Evolutionary conservation across 2,113 vertebrate genomes (phyloP).

Genomic region (Thalassarche chlororhynchos): DNA sequence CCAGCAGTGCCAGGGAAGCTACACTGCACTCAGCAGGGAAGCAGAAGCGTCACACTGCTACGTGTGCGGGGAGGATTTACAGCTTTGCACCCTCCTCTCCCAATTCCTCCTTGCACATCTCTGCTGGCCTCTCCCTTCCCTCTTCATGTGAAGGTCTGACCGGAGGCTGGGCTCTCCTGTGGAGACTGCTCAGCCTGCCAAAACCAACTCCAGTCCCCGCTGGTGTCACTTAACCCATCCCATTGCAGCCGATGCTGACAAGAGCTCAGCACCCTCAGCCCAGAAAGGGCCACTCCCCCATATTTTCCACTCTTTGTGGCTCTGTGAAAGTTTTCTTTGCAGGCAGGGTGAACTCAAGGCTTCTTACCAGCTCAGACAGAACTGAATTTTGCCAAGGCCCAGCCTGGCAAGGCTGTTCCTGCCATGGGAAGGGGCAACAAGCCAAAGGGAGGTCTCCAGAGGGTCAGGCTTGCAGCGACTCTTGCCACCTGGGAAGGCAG

Average conservation of each 20-base stretch:
- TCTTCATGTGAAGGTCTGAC: neutral
- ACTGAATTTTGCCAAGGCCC: neutral
- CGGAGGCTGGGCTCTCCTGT: rapidly evolving
- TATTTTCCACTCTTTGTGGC: neutral
- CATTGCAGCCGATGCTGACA: neutral
- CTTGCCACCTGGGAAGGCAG: neutral
- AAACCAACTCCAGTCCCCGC: neutral
- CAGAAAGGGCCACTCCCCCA: neutral
- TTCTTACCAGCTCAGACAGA: neutral
- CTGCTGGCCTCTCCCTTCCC: neutral
- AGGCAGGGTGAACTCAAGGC: neutral
- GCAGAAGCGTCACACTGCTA: rapidly evolving
- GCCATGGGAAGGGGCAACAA: neutral
- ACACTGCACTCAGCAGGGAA: neutral
- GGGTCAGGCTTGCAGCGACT: neutral
- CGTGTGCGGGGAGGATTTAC: rapidly evolving
- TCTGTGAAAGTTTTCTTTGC: neutral
- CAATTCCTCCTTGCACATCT: neutral
- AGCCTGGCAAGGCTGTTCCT: neutral
- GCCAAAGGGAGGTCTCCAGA: neutral
- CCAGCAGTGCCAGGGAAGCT: neutral
- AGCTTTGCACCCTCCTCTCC: neutral
- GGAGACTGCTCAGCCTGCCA: neutral
- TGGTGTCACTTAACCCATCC: neutral
- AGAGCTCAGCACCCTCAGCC: neutral